Evolutionary conservation across 2,113 vertebrate genomes (phyloP), one percentile per base, ranked within the genome.

Genomic region (Bagarius yarrelli): DNA sequence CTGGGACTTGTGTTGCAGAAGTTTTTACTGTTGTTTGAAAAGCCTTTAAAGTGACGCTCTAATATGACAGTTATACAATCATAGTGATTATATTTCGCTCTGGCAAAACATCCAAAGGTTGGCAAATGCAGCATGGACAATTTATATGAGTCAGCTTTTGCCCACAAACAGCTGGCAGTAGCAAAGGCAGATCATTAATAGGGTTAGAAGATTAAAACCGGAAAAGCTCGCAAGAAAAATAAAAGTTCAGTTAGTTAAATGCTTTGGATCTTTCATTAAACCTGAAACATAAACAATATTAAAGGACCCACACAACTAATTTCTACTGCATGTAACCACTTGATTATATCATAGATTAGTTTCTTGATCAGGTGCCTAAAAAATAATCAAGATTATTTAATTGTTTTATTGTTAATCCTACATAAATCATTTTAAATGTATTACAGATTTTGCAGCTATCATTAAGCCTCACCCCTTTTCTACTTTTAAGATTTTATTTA

Each of bases 241-340:
- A 27, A 12, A 44, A 69, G 66, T 69, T 69, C 36, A 44, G 16
- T 25, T 50, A 59, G 55, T 36, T 57, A 36, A 74, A 53, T 13
- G 36, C 16, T 8, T 16, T 66, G 77, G 79, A 76, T 74, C 81
- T 44, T 40, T 79, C 57, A 55, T 21, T 84, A 70, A 84, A 79
- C 79, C 71, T 5, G 8, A 71, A 50, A 52, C 6, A 47, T 25
- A n/a, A 15, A 15, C 40, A 69, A 23, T 25, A 25, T 69, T 69
- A 69, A 40, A 71, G 44, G 25, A 71, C 12, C 2, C 23, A 18
- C 23, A 25, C 16, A 18, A 12, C 15, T n/a, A 70, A 27, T 47
- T n/a, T 25, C 47, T 67, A 67, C 32, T 34, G 19, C n/a, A 67
- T 18, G 34, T 64, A 66, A 12, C 21, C 34, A n/a, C 12, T n/a